A percentile compares a stretch with the other conserved stretches of the same genome.
Evolutionary conservation across 2,113 vertebrate genomes (phyloP).

Genomic region (Oreocharis arfaki): DNA sequence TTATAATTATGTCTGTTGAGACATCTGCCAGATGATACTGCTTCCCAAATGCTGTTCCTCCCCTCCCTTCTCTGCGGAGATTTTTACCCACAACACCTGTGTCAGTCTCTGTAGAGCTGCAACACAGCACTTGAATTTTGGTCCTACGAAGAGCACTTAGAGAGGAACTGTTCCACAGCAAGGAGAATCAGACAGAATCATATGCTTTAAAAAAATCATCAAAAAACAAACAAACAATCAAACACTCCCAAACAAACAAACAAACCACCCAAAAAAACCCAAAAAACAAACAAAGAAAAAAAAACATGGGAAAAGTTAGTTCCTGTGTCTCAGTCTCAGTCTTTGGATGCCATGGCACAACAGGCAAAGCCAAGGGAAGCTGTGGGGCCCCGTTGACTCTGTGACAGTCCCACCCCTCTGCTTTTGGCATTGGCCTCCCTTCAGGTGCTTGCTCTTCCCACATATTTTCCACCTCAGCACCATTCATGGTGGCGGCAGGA

Average conservation of each 20-base stretch:
- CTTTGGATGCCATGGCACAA: fast-evolving
- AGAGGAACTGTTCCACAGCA: neutral
- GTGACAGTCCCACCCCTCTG: fast-evolving
- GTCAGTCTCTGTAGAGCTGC: fast-evolving
- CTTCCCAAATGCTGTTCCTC: neutral
- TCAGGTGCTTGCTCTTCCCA: neutral
- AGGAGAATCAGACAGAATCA: neutral
- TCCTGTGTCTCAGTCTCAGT: neutral
- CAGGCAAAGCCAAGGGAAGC: neutral
- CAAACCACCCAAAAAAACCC: neutral
- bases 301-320: neutral
- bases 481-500: neutral
- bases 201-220: neutral
- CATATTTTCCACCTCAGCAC: neutral
- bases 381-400: fast-evolving
- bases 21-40: neutral
- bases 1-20: neutral
- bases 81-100: neutral
- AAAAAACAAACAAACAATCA: neutral
- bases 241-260: neutral
- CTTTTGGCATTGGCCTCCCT: no score
- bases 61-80: fast-evolving
- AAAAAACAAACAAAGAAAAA: neutral
- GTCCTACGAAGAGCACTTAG: fast-evolving
- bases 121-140: no score